Evolutionary conservation across 2,113 vertebrate genomes (phyloP).

Genomic region (Malaclemys terrapin): DNA sequence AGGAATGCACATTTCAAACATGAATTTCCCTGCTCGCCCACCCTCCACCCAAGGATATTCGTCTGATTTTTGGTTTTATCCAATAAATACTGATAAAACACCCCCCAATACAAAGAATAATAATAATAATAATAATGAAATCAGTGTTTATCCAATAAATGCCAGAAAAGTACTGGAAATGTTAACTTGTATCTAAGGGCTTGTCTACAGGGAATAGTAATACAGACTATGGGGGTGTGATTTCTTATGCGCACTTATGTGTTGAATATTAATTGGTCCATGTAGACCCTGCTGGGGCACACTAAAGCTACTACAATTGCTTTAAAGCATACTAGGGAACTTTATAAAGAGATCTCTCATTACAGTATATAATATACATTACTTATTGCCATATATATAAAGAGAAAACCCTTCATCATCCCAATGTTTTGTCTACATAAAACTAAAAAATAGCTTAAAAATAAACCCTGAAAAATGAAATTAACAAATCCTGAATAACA

Average conservation of each 20-base stretch:
- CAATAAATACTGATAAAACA: neutral
- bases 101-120: neutral
- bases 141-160: neutral
- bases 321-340: neutral
- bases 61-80: neutral
- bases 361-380: neutral
- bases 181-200: neutral
- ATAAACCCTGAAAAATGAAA: too few species aligned
- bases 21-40: neutral
- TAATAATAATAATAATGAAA: neutral
- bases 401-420: neutral
- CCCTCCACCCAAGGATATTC: neutral
- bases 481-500: neutral
- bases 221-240: neutral
- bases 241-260: neutral
- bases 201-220: neutral
- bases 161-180: neutral
- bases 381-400: neutral
- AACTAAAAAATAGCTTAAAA: too few species aligned
- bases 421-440: neutral
- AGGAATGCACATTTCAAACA: neutral
- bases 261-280: neutral
- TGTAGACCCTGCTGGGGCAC: neutral
- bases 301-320: neutral
- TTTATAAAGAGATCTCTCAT: neutral